Conservation (phyloP, 2,888 invertebrate genomes). For the Brachyopa scutellaris region DNA sequence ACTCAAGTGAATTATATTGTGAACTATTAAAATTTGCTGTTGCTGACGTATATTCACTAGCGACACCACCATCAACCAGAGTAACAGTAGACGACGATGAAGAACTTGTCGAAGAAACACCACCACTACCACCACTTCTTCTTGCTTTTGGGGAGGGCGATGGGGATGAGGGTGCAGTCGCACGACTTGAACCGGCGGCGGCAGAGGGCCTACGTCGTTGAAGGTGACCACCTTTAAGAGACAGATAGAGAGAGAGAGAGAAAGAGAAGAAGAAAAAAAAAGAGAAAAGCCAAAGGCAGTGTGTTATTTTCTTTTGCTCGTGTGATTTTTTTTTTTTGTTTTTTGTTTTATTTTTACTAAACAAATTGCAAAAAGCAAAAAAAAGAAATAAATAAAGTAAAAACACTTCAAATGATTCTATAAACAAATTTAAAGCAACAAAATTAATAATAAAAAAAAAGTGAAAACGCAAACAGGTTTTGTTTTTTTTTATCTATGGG, state of each 20-base stretch:
- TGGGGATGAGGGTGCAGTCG: slow-evolving; percentile 63
- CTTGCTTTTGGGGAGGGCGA: slow-evolving; percentile 65
- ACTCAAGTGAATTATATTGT: slow-evolving; percentile 73
- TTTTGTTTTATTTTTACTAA: slow-evolving; percentile 41
- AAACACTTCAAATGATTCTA: slow-evolving; percentile 64
- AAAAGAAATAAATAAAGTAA: slow-evolving; percentile 39
- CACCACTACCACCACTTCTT: slow-evolving; percentile 65
- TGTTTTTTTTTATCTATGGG: slow-evolving; percentile 30
- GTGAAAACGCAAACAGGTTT: slow-evolving; percentile 60
- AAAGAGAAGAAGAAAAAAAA: slow-evolving; percentile 77
- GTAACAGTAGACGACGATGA: slow-evolving; percentile 53
- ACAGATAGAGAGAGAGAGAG: slow-evolving; percentile 75
- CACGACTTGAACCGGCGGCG: slow-evolving; percentile 72
- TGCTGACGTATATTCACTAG: slow-evolving; percentile 20
- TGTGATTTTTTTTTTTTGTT: slow-evolving; percentile 74
- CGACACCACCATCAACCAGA: slow-evolving; percentile 42
- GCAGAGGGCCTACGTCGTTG: slow-evolving; percentile 74
- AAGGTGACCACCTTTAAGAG: slow-evolving; percentile 74
- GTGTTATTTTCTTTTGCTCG: slow-evolving; percentile 77
- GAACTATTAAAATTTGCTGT: slow-evolving; percentile 28
- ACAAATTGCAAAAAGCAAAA: slow-evolving; percentile 61
- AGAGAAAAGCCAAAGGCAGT: slow-evolving; percentile 92
- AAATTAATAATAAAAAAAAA: slow-evolving; percentile 50
- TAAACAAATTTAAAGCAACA: slow-evolving; percentile 63
- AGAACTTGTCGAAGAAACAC: slow-evolving; percentile 53